Evolutionary conservation across 2,113 vertebrate genomes (phyloP).

Genomic region (Aphelocoma coerulescens): DNA sequence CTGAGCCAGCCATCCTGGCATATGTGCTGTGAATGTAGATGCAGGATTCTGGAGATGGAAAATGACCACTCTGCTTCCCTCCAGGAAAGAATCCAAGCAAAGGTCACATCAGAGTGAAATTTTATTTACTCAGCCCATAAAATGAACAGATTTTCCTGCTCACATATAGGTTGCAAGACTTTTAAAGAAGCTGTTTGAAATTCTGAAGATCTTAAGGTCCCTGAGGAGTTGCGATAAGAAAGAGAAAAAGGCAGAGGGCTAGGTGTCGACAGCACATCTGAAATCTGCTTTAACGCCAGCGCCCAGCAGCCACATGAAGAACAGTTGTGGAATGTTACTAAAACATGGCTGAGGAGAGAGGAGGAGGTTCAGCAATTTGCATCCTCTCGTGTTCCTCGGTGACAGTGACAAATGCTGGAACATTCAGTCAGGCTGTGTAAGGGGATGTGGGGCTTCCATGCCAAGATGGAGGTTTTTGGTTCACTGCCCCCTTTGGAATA

Average conservation of each 20-base stretch:
- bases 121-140: not conserved
- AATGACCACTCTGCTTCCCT: not conserved
- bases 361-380: not conserved
- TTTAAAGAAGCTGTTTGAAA: not conserved
- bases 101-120: not conserved
- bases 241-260: not conserved
- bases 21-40: not conserved
- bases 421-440: not conserved
- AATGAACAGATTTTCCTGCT: not conserved
- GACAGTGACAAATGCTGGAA: not conserved
- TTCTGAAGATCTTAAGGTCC: not conserved
- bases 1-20: not conserved
- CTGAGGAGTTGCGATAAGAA: not conserved
- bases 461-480: not conserved
- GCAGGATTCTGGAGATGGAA: not conserved
- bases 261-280: not conserved
- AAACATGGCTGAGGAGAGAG: not conserved
- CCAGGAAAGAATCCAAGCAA: not conserved
- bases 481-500: not conserved
- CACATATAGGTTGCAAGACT: not conserved
- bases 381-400: not conserved
- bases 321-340: not conserved
- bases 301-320: not conserved
- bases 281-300: not conserved
- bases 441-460: not conserved